Conservation (phyloP, 2,113 vertebrate genomes). For the Vulpes ferrilata region DNA sequence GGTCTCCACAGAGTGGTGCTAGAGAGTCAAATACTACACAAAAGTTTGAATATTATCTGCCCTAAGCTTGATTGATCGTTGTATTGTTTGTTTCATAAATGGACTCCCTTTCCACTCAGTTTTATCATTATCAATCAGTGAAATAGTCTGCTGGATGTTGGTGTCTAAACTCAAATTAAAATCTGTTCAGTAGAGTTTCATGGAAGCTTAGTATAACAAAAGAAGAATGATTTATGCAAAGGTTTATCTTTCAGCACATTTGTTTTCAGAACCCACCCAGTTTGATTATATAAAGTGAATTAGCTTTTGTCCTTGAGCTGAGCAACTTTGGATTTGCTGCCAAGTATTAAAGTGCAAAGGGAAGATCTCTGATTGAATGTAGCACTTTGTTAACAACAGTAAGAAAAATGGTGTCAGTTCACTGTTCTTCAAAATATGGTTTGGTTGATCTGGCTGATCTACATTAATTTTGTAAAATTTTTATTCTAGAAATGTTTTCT, state of each 20-base stretch:
- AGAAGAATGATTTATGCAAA: constrained; percentile 24
- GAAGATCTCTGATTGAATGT: neutral
- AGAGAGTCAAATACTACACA: constrained; percentile 35
- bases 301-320: constrained; percentile 50
- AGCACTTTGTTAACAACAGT: constrained; percentile 1
- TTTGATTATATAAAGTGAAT: constrained; percentile 16
- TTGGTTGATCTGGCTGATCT: neutral
- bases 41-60: neutral
- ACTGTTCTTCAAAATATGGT: constrained; percentile 19
- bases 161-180: constrained; percentile 58
- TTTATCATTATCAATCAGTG: constrained; percentile 37
- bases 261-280: neutral
- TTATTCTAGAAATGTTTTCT: constrained; percentile 11
- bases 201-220: neutral
- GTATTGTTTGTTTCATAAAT: constrained; percentile 46
- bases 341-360: constrained; percentile 33
- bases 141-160: neutral
- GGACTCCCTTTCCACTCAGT: constrained; percentile 16
- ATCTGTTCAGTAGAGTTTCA: constrained; percentile 42
- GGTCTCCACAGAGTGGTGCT: constrained; percentile 55
- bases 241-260: constrained; percentile 54
- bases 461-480: neutral
- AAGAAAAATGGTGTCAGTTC: constrained; percentile 12
- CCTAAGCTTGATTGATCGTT: neutral
- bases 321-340: constrained; percentile 20